phyloP scores from a whole-genome alignment of 2,888 invertebrate species.

The Clostera curtula region DNA sequence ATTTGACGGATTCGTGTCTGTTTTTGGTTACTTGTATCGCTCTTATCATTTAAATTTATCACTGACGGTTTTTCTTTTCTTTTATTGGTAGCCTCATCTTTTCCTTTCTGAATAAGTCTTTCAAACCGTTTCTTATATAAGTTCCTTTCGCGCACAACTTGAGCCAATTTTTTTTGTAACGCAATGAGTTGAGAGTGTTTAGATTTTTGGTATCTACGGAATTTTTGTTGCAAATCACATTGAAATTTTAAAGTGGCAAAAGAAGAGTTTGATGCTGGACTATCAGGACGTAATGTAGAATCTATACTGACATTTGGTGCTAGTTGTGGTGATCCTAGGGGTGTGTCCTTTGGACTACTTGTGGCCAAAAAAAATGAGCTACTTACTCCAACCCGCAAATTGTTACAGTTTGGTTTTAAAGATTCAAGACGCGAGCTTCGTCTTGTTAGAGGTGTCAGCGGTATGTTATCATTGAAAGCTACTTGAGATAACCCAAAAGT shows the following conservation, averaged over 20 bases:
- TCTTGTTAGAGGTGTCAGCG: conserved; percentile 5
- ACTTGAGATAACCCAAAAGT: conserved; percentile 7
- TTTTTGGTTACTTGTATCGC: conserved; percentile 6
- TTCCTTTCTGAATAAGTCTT: conserved; percentile 3
- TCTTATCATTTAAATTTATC: conserved; percentile 7
- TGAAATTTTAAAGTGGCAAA: conserved; percentile 5
- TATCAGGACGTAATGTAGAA: conserved; percentile 6
- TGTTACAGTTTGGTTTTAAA: conserved; percentile 5
- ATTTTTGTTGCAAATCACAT: conserved; percentile 5
- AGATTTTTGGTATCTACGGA: conserved; percentile 7
- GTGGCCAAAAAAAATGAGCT: conserved; percentile 5
- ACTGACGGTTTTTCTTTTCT: conserved; percentile 2
- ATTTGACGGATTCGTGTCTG: conserved; percentile 6
- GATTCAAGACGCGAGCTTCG: conserved; percentile 5
- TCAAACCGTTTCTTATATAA: conserved; percentile 2
- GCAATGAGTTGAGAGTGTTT: conserved; percentile 4
- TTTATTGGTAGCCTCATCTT: conserved; percentile 2
- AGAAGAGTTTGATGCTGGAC: conserved; percentile 5
- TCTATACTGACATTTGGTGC: conserved; percentile 5
- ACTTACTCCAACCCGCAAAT: conserved; percentile 4
- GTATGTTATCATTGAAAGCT: conserved; percentile 8
- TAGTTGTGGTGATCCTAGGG: conserved; percentile 4
- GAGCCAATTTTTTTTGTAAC: conserved; percentile 6
- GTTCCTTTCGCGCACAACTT: conserved; percentile 1
- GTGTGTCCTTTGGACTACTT: conserved; percentile 6